Conservation (phyloP, 2,888 invertebrate genomes). For the Rhaphigaster nebulosa region DNA sequence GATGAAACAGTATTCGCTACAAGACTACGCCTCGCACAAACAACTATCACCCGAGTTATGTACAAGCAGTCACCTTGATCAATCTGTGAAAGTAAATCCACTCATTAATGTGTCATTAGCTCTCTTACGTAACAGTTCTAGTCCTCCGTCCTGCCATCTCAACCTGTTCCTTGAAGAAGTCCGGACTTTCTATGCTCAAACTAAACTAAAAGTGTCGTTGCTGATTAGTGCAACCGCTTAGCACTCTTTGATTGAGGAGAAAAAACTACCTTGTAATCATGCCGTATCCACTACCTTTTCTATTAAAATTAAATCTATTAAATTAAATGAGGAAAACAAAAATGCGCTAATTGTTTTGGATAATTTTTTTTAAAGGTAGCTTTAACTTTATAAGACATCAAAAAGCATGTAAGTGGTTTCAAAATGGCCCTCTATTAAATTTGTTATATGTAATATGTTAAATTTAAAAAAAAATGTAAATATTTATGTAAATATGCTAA, state of each 20-base stretch:
- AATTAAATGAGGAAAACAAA: not conserved
- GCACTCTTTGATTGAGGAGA: not conserved
- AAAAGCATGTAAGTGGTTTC: too few relatives aligned
- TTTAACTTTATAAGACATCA: too few relatives aligned
- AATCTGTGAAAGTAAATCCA: not conserved
- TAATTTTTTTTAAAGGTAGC: too few relatives aligned
- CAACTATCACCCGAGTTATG: slow-evolving; percentile 19
- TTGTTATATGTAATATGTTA: too few relatives aligned
- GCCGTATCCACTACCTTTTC: not conserved
- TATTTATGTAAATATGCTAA: too few relatives aligned
- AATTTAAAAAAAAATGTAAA: too few relatives aligned
- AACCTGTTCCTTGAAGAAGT: not conserved
- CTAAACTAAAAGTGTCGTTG: not conserved
- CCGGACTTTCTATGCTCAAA: not conserved
- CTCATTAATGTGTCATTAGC: not conserved
- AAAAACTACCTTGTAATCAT: not conserved
- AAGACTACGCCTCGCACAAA: not conserved
- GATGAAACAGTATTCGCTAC: not conserved
- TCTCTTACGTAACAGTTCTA: not conserved
- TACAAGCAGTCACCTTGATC: not conserved
- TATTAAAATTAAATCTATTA: not conserved
- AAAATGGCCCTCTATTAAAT: too few relatives aligned
- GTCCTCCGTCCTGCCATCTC: not conserved
- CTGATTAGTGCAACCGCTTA: not conserved
- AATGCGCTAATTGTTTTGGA: not conserved